phyloP scores from a whole-genome alignment of 1,140 invertebrate genomes.

The Nasonia giraulti region DNA sequence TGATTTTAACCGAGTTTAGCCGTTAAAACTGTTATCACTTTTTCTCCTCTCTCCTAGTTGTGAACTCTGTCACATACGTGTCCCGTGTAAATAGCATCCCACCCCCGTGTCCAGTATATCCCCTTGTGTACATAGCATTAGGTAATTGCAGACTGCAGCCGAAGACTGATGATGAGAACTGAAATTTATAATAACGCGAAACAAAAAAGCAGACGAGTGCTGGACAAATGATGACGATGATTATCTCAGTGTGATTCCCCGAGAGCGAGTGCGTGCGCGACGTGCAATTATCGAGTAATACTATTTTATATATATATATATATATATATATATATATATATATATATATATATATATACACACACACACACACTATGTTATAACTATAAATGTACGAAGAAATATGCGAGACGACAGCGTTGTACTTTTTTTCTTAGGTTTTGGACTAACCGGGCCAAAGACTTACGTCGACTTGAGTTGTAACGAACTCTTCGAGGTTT shows the following conservation, averaged over 20 bases:
- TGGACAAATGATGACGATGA: slow-evolving; percentile 42
- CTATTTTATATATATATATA: background rate
- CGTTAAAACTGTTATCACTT: slow-evolving; percentile 45
- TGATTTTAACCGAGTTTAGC: slow-evolving; percentile 40
- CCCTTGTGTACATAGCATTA: slow-evolving; percentile 68
- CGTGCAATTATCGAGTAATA: slow-evolving; percentile 50
- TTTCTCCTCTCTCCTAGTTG: slow-evolving; percentile 37
- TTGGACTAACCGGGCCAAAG: slow-evolving; percentile 55
- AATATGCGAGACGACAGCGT: slow-evolving; percentile 34
- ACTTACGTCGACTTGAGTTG: slow-evolving; percentile 50
- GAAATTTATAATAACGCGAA: slow-evolving; percentile 60
- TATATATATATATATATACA: too few relatives aligned
- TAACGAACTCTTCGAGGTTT: slow-evolving; percentile 38
- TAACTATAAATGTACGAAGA: background rate
- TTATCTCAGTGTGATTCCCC: slow-evolving; percentile 31
- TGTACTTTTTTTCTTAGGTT: slow-evolving; percentile 51
- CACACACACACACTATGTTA: background rate
- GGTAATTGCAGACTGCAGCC: slow-evolving; percentile 71
- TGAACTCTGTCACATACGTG: slow-evolving; percentile 46
- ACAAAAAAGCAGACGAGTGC: slow-evolving; percentile 50
- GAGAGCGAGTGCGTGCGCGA: slow-evolving; percentile 39
- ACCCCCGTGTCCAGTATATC: background rate
- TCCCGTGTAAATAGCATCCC: background rate
- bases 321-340: too few relatives aligned
- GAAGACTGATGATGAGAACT: slow-evolving; percentile 69